phyloP scores from a whole-genome alignment of 2,113 vertebrate genomes.

The Calypte anna region DNA sequence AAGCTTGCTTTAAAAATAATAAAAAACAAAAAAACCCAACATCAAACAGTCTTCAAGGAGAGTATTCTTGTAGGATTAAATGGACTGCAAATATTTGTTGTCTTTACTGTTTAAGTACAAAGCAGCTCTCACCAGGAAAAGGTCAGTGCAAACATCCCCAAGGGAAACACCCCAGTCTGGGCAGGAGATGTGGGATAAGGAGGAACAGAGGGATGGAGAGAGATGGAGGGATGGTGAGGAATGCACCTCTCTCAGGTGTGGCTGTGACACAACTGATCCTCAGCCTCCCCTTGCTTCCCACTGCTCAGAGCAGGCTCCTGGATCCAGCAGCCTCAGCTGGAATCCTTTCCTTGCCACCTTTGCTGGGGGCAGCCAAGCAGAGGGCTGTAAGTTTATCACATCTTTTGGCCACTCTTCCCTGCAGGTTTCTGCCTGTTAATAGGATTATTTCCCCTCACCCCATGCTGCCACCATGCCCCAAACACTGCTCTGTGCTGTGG shows the following conservation, averaged over 20 bases:
- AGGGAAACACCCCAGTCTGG: not conserved
- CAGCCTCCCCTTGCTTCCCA: not conserved
- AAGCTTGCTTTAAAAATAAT: not conserved
- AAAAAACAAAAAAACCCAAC: no score
- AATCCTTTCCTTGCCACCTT: not conserved
- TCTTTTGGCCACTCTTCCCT: not conserved
- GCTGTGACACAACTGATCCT: not conserved
- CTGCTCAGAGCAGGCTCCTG: not conserved
- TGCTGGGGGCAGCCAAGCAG: not conserved
- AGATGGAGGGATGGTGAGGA: not conserved
- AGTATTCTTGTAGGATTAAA: not conserved
- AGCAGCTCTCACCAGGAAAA: not conserved
- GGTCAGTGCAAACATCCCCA: not conserved
- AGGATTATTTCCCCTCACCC: not conserved
- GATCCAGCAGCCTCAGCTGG: not conserved
- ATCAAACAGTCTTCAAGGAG: not conserved
- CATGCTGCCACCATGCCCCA: not conserved
- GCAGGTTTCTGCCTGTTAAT: not conserved
- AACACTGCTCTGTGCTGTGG: accelerated
- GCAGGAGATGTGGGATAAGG: not conserved
- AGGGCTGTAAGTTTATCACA: accelerated
- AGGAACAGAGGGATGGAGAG: not conserved
- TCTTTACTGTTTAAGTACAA: not conserved
- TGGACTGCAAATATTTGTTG: not conserved
- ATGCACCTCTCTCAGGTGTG: not conserved